Base-by-base conservation (phyloP, 1,140 invertebrate species). In the Drosophila tsacasi region DNA sequence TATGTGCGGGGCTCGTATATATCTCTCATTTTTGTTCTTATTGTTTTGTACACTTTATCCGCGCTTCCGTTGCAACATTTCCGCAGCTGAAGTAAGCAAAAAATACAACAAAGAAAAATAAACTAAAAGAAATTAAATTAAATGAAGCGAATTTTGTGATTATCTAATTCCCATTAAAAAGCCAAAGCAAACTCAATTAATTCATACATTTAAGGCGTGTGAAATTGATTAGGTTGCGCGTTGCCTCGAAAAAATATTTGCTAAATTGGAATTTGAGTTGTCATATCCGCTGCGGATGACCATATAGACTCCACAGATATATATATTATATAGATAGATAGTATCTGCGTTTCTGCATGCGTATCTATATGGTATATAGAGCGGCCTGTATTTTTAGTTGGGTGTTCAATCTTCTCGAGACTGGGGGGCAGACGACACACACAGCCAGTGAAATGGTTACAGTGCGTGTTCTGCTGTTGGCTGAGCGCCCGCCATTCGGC, bases 251-350 rank as follows among this genome's bases (percentile, higher is more conserved):
- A 27, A 79, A 79, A 77, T 81, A 87, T 89, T 87, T 80, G 62
- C 62, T 35, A 75, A 87, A 87, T 82, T 83, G 83, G 72, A 87
- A 87, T 87, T 62, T 64, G 81, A 90, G 85, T 81, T 84, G 81
- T 62, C 84, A 89, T 85, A 90, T 90, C 81, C 84, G 78, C 71
- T 71, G 67, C 49, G 37, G 21, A 57, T 57, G 54, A 39, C 23
- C 64, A 66, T 40, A 42, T 52, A 80, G 15, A 62, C 62, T 66
- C 54, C 52, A 42, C 23, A 19, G 35, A 66, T 23, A 44, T 37
- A 17, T 25, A 42, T 50, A 77, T 39, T 39, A 39, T 17, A 44
- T 17, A 57, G 25, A 55, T 19, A 63, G 15, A 49, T 55, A 54
- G 50, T 67, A 52, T 50, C 44, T 35, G 50, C 10, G 44, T 23